phyloP scores from a whole-genome alignment of 2,888 invertebrate genomes.

The Spodoptera picta region DNA sequence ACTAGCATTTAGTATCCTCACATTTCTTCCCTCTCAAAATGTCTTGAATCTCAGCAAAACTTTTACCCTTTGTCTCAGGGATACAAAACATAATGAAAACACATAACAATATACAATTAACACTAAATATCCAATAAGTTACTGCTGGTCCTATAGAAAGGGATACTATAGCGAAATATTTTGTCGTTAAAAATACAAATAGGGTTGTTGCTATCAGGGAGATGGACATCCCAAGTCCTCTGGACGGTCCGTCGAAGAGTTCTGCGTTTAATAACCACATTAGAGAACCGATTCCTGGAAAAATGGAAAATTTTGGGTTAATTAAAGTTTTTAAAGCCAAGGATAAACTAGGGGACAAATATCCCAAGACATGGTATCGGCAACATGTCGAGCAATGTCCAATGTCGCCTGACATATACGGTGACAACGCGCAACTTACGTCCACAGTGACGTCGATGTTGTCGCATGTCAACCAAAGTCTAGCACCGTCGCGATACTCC shows the following conservation, averaged over 20 bases:
- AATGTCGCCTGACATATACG: too few species aligned
- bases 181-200: slow-evolving; percentile 54
- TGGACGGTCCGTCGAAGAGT: slow-evolving; percentile 68
- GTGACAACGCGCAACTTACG: too few species aligned
- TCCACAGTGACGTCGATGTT: too few species aligned
- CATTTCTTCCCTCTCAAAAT: slow-evolving; percentile 19
- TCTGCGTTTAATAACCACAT: slow-evolving; percentile 70
- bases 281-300: slow-evolving; percentile 74
- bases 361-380: too few species aligned
- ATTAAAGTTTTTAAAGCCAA: too few species aligned
- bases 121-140: slow-evolving; percentile 69
- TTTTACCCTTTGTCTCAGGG: slow-evolving; percentile 77
- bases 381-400: too few species aligned
- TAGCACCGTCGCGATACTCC: too few species aligned
- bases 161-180: slow-evolving; percentile 67
- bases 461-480: too few species aligned
- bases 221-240: slow-evolving; percentile 32
- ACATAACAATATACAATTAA: slow-evolving; percentile 59
- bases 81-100: slow-evolving; percentile 66
- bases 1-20: slow-evolving; percentile 11
- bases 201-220: slow-evolving; percentile 9
- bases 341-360: too few species aligned
- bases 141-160: slow-evolving; percentile 63
- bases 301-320: slow-evolving; percentile 20
- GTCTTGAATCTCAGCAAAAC: slow-evolving; percentile 72